phyloP scores from a whole-genome alignment of 2,888 invertebrate species.

The Drosophila testacea region DNA sequence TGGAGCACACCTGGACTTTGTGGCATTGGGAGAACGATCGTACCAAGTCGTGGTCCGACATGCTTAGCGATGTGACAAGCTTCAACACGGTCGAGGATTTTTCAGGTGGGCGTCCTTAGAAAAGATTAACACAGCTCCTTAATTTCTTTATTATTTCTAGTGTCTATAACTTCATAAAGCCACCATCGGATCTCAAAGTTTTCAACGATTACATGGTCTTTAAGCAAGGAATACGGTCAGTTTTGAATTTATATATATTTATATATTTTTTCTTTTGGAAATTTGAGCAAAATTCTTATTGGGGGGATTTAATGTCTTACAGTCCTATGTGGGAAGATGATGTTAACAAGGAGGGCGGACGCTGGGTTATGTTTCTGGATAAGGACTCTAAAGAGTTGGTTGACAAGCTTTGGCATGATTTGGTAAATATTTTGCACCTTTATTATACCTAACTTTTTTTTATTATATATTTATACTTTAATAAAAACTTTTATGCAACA shows the following conservation, averaged over 20 bases:
- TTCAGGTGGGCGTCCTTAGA: slow-evolving; percentile 87
- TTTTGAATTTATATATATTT: background rate
- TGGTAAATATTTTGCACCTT: slow-evolving; percentile 85
- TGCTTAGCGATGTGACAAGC: slow-evolving; percentile 95
- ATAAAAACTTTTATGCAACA: background rate
- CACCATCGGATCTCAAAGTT: slow-evolving; percentile 90
- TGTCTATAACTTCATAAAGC: slow-evolving; percentile 93
- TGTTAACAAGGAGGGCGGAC: slow-evolving; percentile 91
- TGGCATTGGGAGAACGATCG: slow-evolving; percentile 99
- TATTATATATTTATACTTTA: background rate
- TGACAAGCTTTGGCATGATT: slow-evolving; percentile 93
- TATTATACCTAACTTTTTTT: no score
- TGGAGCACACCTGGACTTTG: slow-evolving; percentile 97
- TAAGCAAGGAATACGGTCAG: slow-evolving; percentile 87
- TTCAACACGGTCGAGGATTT: slow-evolving; percentile 99
- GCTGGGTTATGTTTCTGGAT: slow-evolving; percentile 91
- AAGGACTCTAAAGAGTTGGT: slow-evolving; percentile 89
- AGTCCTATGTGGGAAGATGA: slow-evolving; percentile 97
- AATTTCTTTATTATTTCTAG: slow-evolving; percentile 71
- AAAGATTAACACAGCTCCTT: background rate
- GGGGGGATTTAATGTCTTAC: background rate
- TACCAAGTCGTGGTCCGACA: slow-evolving; percentile 93
- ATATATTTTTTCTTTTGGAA: background rate
- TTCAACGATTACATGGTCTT: slow-evolving; percentile 93
- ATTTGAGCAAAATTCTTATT: background rate